A percentile compares a stretch with the other conserved stretches of the same genome.
Conservation (phyloP, 2,113 vertebrate genomes). For the Hystrix brachyura region DNA sequence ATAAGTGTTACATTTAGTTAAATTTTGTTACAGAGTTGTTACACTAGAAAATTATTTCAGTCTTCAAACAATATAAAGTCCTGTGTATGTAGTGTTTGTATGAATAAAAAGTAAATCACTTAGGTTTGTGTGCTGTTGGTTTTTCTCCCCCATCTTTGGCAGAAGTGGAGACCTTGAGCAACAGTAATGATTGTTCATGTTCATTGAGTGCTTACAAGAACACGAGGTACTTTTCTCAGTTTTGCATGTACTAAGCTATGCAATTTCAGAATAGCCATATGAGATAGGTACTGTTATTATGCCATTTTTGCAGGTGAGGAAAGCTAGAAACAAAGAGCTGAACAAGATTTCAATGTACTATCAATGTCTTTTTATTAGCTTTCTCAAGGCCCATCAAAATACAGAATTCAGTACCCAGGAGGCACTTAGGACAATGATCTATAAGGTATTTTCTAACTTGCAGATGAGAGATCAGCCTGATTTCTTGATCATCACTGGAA, state of each 20-base stretch:
- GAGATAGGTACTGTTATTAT: neutral
- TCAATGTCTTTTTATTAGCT: neutral
- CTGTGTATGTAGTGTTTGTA: constrained; percentile 99
- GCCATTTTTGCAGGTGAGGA: neutral
- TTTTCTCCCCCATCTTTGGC: constrained; percentile 6
- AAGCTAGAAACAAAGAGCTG: neutral
- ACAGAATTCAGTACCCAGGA: neutral
- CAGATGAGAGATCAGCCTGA: neutral
- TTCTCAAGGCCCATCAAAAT: constrained; percentile 27
- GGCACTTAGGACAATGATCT: neutral
- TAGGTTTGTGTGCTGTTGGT: constrained; percentile 60
- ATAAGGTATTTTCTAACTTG: neutral
- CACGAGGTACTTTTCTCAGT: neutral
- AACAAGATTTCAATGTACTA: neutral
- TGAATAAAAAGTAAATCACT: constrained; percentile 93
- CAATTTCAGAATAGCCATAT: neutral
- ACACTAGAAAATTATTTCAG: constrained; percentile 94
- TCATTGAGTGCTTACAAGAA: neutral
- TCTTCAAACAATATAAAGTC: constrained; percentile 97
- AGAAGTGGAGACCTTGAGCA: neutral
- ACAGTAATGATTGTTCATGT: neutral
- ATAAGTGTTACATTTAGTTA: constrained; percentile 99
- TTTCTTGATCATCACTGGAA: neutral
- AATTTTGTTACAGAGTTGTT: constrained; percentile 99
- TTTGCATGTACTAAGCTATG: neutral